These are phyloP conservation scores for Anisognathus igniventris DNA, from an alignment of 2,797 vertebrate genomes.

Conservation along the genomic window DNA sequence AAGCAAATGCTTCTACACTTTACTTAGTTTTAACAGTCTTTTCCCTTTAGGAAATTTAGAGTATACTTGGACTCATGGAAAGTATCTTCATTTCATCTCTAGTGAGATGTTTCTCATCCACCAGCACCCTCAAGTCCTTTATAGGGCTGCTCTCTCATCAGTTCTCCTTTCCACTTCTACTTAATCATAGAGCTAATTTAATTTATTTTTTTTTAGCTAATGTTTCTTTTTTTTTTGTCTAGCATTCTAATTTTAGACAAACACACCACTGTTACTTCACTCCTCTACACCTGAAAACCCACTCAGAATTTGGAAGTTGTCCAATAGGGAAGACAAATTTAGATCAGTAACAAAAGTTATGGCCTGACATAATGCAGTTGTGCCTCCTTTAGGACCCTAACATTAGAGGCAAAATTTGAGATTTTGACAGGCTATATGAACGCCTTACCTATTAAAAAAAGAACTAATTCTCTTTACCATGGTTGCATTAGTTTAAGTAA, in stretches of 20 bases:
- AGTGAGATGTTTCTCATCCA: neutral
- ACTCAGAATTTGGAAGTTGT: neutral
- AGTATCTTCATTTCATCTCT: neutral
- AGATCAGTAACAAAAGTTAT: neutral
- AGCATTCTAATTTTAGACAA: neutral
- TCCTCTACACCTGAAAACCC: neutral
- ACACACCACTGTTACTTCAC: neutral
- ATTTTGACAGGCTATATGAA: neutral
- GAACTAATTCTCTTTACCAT: neutral
- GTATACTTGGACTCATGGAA: neutral
- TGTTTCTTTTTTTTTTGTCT: neutral
- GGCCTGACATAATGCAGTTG: neutral
- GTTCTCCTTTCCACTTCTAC: neutral
- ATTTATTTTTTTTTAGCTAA: neutral
- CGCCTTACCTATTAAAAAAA: neutral
- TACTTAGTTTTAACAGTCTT: constrained; percentile 19
- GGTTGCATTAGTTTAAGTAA: neutral
- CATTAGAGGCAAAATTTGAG: neutral
- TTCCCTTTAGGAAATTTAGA: neutral
- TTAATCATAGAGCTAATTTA: neutral
- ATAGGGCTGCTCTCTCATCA: rapidly evolving
- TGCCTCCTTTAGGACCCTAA: neutral
- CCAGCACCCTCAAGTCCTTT: neutral
- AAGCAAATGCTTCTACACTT: constrained; percentile 45
- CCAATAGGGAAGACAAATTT: neutral